These are phyloP conservation scores for Diadema setosum DNA, from an alignment of 35 echinoderm and acorn worm genomes.

Conservation along the genomic window DNA sequence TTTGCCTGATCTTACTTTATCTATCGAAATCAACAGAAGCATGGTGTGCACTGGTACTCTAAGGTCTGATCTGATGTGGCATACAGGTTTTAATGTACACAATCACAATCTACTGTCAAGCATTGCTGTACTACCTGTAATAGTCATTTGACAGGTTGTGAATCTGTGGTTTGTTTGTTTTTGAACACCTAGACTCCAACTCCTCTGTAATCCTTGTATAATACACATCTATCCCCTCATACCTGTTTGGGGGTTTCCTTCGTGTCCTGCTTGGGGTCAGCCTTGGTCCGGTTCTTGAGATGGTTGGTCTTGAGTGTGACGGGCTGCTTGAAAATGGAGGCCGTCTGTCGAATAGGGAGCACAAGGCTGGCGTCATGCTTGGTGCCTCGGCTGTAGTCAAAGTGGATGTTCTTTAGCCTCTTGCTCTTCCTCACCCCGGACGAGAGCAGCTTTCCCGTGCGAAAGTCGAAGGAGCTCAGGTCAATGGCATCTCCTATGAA, in stretches of 20 bases:
- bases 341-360: constrained; percentile 93
- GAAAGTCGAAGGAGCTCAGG: constrained; percentile 96
- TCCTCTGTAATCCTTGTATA: neutral
- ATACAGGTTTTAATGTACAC: too few species aligned
- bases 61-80: too few species aligned
- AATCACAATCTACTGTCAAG: too few species aligned
- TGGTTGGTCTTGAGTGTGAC: constrained; percentile 89
- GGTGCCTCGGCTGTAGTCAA: constrained; percentile 90
- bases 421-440: constrained; percentile 88
- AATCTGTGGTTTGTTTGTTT: neutral
- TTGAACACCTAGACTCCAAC: neutral
- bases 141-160: neutral
- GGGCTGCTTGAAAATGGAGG: constrained; percentile 98
- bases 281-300: constrained; percentile 66
- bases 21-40: too few species aligned
- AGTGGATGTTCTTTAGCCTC: constrained; percentile 86
- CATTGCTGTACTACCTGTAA: neutral
- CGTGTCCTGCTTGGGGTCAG: constrained; percentile 93
- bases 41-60: too few species aligned
- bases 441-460: constrained; percentile 82
- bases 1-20: too few species aligned
- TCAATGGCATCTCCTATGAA: constrained; percentile 92
- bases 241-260: constrained; percentile 98
- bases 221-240: too few species aligned
- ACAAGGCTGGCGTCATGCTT: constrained; percentile 85